Evolutionary conservation across 1,140 invertebrate genomes (phyloP), one percentile per base, ranked within the genome.

Genomic region (Panulirus ornatus): DNA sequence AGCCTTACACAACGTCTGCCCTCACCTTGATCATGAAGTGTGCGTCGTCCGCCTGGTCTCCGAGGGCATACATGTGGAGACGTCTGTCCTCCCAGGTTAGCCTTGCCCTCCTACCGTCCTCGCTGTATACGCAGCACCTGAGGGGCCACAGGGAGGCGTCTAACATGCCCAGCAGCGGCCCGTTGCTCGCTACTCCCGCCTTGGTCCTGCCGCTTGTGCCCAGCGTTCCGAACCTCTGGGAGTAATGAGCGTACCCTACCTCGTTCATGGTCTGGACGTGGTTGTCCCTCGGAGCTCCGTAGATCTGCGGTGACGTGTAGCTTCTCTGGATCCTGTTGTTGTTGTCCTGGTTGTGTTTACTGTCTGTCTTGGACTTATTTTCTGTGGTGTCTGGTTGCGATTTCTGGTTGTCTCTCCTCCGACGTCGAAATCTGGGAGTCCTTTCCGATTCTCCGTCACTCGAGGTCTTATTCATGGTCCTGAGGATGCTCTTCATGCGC

Each of bases 21-120:
- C 84, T 51, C 58, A 89, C 87, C 87, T 84, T 82, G 19, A 89
- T 83, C 87, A 89, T 89, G 36, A 89, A 89, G 47, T 89, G 87
- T 8, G 87, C 79, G 22, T 89, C 79, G n/a, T 89, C 70, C 9
- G 42, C 63, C 9, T 75, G 1, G n/a, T 89, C 81, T 0, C 79
- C 51, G 63, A 89, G 79, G 27, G 70, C 87, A 27, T 44, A 75
- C 87, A 89, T 83, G 66, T 89, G 87, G 5, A 89, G 87, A 3
- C 70, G 66, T 34, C 87, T 79, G 5, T 38, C 79, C 58, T 89
- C 51, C 87, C 87, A 75, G 3, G 70, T 30, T 36, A 89, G 47
- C 34, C 58, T 22, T 5, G 63, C 87, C 40, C 87, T 44, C n/a
- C 87, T 54, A 30, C 87, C 87, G 27, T 83, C 76, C 9, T 82